Evolutionary conservation across 2,888 invertebrate genomes (phyloP).

Genomic region (Ornithoptera priamus): DNA sequence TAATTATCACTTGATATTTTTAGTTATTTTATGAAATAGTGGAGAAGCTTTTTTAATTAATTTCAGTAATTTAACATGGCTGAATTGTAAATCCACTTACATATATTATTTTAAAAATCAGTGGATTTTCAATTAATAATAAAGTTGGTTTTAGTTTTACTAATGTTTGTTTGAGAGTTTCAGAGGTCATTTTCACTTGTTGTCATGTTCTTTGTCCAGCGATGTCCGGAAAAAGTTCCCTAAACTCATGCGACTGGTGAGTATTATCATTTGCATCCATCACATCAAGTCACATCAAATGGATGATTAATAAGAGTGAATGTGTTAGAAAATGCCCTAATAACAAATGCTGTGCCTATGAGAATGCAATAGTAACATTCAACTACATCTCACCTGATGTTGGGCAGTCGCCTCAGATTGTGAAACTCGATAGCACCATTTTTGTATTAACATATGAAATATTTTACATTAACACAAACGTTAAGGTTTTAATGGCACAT

Average conservation of each 20-base stretch:
- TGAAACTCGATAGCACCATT: neutral
- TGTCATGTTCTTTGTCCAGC: constrained; percentile 85
- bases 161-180: constrained; percentile 52
- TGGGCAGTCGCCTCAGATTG: no score
- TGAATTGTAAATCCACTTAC: neutral
- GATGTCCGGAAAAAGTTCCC: constrained; percentile 94
- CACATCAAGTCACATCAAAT: neutral
- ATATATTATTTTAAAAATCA: neutral
- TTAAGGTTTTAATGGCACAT: no score
- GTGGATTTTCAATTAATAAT: neutral
- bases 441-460: neutral
- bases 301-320: neutral
- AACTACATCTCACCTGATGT: no score
- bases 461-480: no score
- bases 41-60: neutral
- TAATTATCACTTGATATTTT: neutral
- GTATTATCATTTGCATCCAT: constrained; percentile 53
- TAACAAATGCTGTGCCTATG: neutral
- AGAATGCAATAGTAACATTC: neutral
- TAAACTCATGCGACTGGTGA: constrained; percentile 91
- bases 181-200: constrained; percentile 65
- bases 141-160: neutral
- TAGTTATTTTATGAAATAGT: neutral
- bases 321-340: neutral
- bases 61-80: neutral